phyloP scores from a whole-genome alignment of 2,888 invertebrate species.

The Nemotelus nigrinus region DNA sequence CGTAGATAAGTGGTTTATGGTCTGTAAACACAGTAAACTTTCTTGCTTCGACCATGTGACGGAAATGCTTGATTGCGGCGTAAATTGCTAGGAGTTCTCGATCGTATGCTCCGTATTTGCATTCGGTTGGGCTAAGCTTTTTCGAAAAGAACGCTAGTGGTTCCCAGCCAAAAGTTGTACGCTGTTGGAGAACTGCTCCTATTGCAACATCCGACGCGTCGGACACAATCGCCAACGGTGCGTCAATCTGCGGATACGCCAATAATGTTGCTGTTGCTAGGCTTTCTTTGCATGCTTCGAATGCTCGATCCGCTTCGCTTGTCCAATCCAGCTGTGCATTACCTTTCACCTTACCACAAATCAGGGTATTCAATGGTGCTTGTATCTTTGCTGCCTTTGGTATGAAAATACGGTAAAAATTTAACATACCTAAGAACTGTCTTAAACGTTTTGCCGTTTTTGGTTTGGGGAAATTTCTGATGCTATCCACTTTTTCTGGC shows the following conservation, averaged over 20 bases:
- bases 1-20: no score
- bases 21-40: no score
- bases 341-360: not conserved
- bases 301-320: not conserved
- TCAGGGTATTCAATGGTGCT: not conserved
- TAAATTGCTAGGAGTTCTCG: no score
- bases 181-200: not conserved
- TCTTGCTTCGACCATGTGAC: no score
- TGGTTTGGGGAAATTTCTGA: conserved; percentile 1
- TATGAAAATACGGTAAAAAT: not conserved
- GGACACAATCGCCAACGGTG: not conserved
- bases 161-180: no score
- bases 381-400: not conserved
- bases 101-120: no score
- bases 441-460: not conserved
- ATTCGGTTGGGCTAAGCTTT: no score
- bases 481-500: not conserved
- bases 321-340: not conserved
- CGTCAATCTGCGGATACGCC: no score
- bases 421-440: conserved; percentile 1
- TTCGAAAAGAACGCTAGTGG: no score
- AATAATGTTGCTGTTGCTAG: not conserved
- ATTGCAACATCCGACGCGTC: not conserved
- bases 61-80: no score
- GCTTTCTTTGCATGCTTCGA: conserved; percentile 6